These are phyloP conservation scores for Xyliphius kryptos DNA, from an alignment of 2,113 vertebrate genomes.

Conservation along the genomic window DNA sequence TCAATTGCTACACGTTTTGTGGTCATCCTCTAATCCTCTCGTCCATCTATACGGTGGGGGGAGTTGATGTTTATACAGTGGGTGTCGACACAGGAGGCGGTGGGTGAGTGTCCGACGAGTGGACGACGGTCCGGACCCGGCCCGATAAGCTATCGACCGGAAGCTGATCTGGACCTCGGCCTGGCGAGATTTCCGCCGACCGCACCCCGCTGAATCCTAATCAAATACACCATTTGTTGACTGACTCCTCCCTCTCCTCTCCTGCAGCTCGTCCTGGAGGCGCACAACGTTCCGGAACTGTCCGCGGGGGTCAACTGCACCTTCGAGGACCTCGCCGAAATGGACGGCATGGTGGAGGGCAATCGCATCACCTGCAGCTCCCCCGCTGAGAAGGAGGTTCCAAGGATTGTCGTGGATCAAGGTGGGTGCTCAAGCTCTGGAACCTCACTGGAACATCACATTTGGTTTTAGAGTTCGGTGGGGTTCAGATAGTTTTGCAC, in stretches of 20 bases:
- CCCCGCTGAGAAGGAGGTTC: constrained; percentile 89
- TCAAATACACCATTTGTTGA: not conserved
- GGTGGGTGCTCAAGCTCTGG: constrained; percentile 55
- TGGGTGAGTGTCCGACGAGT: not conserved
- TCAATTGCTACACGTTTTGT: no score
- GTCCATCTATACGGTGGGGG: no score
- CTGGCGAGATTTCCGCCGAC: no score
- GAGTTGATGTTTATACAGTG: no score
- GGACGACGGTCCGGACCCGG: no score
- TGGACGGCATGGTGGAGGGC: constrained; percentile 89
- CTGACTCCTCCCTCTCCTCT: not conserved
- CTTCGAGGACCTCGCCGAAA: constrained; percentile 92
- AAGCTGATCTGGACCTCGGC: no score
- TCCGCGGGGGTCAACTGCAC: constrained; percentile 94
- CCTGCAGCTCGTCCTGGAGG: constrained; percentile 84
- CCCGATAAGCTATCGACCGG: no score
- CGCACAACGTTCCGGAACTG: constrained; percentile 93
- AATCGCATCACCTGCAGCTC: constrained; percentile 89
- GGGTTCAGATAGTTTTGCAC: no score
- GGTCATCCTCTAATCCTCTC: no score
- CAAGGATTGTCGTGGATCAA: constrained; percentile 85
- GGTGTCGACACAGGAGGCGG: no score
- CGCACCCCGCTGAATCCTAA: no score
- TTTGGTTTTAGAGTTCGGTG: not conserved
- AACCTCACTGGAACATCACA: not conserved